Base-by-base conservation (phyloP, 1,140 invertebrate genomes). In the Drosophila triauraria region DNA sequence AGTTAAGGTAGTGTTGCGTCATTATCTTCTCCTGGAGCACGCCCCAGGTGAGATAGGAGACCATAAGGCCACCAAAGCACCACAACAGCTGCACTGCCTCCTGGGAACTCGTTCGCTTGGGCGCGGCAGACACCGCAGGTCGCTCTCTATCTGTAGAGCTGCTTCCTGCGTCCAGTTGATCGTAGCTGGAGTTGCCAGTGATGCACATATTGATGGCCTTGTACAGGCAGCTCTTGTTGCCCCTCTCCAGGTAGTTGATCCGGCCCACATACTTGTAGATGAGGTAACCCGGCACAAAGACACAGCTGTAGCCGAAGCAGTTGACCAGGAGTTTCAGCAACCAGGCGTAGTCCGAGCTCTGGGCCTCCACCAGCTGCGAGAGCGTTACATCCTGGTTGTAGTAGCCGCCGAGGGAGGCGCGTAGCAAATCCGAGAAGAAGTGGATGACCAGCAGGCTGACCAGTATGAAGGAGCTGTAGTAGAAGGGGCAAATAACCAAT, bases 1-100 rank as follows among this genome's bases (percentile, higher is more conserved):
- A 85, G 91, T 95, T 94, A 30, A 92, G 91, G 82, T 98, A 98
- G 77, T 96, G 95, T 93, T 96, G 96, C 1, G 97, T 97, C 96
- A 98, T 98, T 69, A 98, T 96, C 94, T 98, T 98, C 93, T 98
- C 97, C 93, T 99, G 98, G 51, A 99, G 93, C 47, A 99, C 94
- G 3, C 98, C 98, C 98, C 98, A 99, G 35, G 97, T 96, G 20
- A 99, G 94, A 92, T 98, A 99, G 50, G 97, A 97, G 2, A 95
- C 94, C 95, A 99, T 98, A 2, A 99, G 94, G 2, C 98, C 98
- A 43, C 95, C 91, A 91, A 99, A 97, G 93, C 98, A 99, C 92
- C 97, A 96, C 3, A 95, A 20, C 2, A 98, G 92, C 32, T 95
- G 92, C 44, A 95, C 74, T 7, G 94, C 93, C 82, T 95, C 94